Evolutionary conservation across 2,113 vertebrate species (phyloP), one percentile per base, ranked within the genome.

Genomic region (Agelaius phoeniceus): DNA sequence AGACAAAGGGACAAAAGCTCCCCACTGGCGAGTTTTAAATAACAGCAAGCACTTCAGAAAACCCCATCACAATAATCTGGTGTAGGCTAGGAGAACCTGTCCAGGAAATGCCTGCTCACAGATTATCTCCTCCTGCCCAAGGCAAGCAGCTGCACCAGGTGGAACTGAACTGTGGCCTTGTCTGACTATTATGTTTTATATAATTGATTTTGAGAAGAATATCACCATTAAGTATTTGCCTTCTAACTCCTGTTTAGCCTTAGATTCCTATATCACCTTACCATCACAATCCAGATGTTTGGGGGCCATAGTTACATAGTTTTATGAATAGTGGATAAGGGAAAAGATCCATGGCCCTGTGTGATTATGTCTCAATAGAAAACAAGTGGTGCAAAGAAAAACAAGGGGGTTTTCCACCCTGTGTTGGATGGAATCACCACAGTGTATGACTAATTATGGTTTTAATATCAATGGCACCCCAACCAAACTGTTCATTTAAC

Each of bases 121-220:
- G 44, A 44, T 35, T 10, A 3, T 31, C 11, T 4, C 44, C 58
- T 2, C 0, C 39, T 31, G 44, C 41, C 63, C 0, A 0, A 80
- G 63, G 59, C 27, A 28, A 67, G 35, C 68, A 51, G 16, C n/a
- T 21, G 16, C 48, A 46, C 19, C 16, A 57, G 37, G 51, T 37
- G 13, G 51, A 57, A 48, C 33, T 59, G 21, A 80, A 48, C 26
- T 30, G 24, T 6, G 27, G 63, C 67, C 41, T 41, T 37, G 4
- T 18, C 49, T 28, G 13, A 66, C 7, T 52, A 46, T 20, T 28
- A 12, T 13, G 15, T n/a, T 90, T 83, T 39, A 41, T 30, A 37
- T 4, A 49, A 67, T 11, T n/a, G 6, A 67, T 67, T 74, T 92
- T 33, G 28, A 48, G 69, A 79, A 78, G 55, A 63, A 33, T 31